Evolutionary conservation across 2,797 vertebrate genomes (phyloP).

Genomic region (Orestias chungarensis): DNA sequence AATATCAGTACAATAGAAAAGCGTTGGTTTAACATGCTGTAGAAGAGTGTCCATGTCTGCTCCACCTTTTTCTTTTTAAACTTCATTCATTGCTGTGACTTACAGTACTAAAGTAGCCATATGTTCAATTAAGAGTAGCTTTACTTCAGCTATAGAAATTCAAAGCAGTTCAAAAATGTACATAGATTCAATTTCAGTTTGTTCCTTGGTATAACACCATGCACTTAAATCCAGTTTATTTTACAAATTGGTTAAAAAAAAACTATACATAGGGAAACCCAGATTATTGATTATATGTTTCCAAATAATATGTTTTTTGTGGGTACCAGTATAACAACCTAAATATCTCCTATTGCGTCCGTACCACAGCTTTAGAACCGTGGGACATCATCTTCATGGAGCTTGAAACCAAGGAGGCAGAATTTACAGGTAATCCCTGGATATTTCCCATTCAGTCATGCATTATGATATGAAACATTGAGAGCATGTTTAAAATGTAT

Average conservation of each 20-base stretch:
- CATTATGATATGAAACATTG: slow-evolving; percentile 23
- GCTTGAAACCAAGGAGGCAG: neutral
- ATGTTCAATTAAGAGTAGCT: neutral
- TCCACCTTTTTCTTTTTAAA: no score
- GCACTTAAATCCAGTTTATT: neutral
- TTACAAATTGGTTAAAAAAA: neutral
- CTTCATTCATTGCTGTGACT: no score
- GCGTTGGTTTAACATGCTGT: no score
- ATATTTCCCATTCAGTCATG: slow-evolving; percentile 19
- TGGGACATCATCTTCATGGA: neutral
- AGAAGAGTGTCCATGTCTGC: no score
- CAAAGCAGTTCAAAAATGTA: neutral
- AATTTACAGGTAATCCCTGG: slow-evolving; percentile 8
- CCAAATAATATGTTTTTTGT: neutral
- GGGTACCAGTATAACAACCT: neutral
- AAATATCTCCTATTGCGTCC: neutral
- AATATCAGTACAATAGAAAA: no score
- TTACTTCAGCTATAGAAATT: neutral
- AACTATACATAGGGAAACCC: neutral
- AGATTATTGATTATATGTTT: neutral
- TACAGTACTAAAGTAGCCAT: no score
- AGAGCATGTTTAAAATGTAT: slow-evolving; percentile 24
- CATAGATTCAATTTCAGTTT: neutral
- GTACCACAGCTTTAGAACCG: neutral
- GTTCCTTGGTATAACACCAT: neutral